Conservation (phyloP, 37 sponge, comb jelly and placozoan species). For the Eunapius fragilis region DNA sequence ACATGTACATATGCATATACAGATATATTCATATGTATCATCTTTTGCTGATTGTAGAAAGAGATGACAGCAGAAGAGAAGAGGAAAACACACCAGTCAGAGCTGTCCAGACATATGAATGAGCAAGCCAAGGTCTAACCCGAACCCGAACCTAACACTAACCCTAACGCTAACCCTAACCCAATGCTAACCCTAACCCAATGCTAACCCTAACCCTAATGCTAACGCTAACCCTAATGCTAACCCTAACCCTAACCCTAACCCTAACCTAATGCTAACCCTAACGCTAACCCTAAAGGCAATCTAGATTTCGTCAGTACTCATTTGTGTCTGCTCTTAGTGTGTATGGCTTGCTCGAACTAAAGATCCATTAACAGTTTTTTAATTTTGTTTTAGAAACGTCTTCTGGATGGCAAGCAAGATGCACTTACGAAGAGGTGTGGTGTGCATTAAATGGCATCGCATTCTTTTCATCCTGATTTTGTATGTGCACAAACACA, state of each 20-base stretch:
- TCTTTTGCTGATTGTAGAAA: conserved; percentile 16
- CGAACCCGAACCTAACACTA: no score
- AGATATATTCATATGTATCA: neutral
- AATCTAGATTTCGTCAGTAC: no score
- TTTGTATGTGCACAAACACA: neutral
- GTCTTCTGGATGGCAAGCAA: conserved; percentile 42
- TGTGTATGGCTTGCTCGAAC: no score
- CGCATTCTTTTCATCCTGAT: neutral
- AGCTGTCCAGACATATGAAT: conserved; percentile 85
- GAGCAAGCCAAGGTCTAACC: conserved; percentile 86
- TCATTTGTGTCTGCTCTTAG: neutral
- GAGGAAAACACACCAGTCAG: conserved; percentile 86
- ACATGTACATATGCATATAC: conserved; percentile 5
- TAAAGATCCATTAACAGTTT: neutral
- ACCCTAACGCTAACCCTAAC: no score
- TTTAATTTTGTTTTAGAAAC: conserved; percentile 27
- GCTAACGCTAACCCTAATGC: no score
- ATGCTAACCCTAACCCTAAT: no score
- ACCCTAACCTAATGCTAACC: no score
- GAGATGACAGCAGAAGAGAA: conserved; percentile 84
- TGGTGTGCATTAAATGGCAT: neutral
- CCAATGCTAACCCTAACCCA: no score
- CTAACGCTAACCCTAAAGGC: no score
- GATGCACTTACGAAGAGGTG: conserved; percentile 22
- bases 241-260: no score